A percentile compares a stretch with the other conserved stretches of the same genome.
Conservation (phyloP, 2,113 vertebrate genomes). For the Gila orcuttii region DNA sequence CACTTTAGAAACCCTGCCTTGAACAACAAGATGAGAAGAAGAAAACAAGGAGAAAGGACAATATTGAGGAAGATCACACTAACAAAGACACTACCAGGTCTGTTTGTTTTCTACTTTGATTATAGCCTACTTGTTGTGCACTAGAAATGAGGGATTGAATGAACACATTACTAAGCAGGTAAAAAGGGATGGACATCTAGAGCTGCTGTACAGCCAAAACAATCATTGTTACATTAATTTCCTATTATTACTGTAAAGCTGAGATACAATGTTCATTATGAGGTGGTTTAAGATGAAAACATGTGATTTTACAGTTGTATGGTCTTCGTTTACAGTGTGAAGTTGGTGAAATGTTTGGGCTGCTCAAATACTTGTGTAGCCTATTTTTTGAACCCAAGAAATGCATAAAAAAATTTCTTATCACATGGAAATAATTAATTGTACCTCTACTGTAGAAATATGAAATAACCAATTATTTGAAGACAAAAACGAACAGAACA, state of each 20-base stretch:
- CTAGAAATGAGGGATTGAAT: background rate
- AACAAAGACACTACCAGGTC: slow-evolving; percentile 65
- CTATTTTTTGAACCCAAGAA: background rate
- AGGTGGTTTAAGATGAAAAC: background rate
- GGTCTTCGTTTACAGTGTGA: background rate
- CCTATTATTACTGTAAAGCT: too few species aligned
- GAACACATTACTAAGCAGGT: background rate
- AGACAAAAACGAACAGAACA: background rate
- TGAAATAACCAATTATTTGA: background rate
- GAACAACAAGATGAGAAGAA: slow-evolving; percentile 49
- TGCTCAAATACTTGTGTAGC: background rate
- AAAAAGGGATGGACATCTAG: background rate
- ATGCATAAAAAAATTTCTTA: background rate
- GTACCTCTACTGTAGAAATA: background rate
- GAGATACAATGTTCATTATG: background rate
- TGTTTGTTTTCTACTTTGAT: slow-evolving; percentile 30
- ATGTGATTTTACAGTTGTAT: background rate
- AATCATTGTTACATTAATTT: too few species aligned
- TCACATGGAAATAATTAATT: background rate
- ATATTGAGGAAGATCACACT: slow-evolving; percentile 57
- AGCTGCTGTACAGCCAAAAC: too few species aligned
- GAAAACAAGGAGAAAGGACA: slow-evolving; percentile 49
- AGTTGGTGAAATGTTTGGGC: background rate
- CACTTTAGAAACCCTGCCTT: slow-evolving; percentile 54
- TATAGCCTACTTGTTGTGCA: background rate